Evolutionary conservation across 2,113 vertebrate species (phyloP).

Genomic region (Tinamus guttatus): DNA sequence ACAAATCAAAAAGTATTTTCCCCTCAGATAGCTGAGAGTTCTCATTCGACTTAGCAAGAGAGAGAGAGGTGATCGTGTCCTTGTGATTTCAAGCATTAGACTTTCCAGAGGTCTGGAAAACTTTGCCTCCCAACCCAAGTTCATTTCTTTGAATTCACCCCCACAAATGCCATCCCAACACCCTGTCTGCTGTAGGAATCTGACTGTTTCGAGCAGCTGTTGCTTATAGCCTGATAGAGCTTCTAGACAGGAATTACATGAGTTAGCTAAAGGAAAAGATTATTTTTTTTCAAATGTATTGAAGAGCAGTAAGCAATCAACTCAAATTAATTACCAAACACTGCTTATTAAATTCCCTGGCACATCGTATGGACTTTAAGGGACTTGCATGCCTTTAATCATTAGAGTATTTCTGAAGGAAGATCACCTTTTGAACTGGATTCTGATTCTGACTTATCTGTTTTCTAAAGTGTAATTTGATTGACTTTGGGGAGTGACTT

Average conservation of each 20-base stretch:
- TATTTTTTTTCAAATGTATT: not conserved
- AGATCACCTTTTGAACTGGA: not conserved
- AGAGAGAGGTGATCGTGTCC: not conserved
- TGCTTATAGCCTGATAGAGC: not conserved
- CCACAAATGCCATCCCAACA: not conserved
- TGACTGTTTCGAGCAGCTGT: not conserved
- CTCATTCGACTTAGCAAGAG: not conserved
- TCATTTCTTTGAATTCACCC: not conserved
- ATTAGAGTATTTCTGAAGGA: not conserved
- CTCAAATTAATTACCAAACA: not conserved
- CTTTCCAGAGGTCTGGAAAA: not conserved
- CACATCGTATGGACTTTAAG: not conserved
- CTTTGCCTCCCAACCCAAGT: not conserved
- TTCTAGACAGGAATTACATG: not conserved
- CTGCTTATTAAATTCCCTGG: not conserved
- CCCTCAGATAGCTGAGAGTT: not conserved
- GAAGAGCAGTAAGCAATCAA: not conserved
- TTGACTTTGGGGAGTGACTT: not conserved
- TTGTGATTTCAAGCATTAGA: not conserved
- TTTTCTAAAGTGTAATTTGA: not conserved
- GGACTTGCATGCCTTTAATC: not conserved
- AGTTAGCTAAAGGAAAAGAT: not conserved
- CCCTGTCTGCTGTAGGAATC: not conserved
- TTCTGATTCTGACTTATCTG: not conserved
- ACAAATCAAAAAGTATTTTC: not conserved